Conservation (phyloP, 2,888 invertebrate species). For the Epistrophe grossulariae region DNA sequence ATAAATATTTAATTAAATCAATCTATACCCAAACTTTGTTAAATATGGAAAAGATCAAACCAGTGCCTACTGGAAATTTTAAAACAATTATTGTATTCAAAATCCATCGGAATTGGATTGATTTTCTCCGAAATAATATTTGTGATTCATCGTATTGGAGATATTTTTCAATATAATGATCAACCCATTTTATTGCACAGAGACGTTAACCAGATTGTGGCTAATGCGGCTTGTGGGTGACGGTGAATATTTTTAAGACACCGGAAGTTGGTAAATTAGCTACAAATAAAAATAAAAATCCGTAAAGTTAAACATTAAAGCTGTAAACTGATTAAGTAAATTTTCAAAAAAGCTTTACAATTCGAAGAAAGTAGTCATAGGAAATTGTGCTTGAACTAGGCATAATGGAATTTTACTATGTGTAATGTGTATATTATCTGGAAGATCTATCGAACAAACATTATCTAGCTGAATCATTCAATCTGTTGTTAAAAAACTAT, state of each 20-base stretch:
- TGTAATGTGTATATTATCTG: background rate
- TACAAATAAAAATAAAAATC: background rate
- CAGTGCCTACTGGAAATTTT: background rate
- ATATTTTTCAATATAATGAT: background rate
- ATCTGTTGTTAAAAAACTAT: background rate
- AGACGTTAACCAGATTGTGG: background rate
- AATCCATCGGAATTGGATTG: background rate
- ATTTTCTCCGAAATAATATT: constrained; percentile 4
- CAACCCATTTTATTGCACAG: constrained; percentile 6
- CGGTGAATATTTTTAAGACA: constrained; percentile 6
- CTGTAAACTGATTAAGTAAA: background rate
- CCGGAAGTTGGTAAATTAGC: constrained; percentile 1
- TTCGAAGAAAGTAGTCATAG: background rate
- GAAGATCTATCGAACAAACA: background rate
- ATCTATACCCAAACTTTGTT: background rate
- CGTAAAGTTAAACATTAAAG: too few species aligned
- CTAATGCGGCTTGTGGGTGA: background rate
- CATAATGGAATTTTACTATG: background rate
- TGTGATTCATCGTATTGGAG: constrained; percentile 27
- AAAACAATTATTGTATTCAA: background rate
- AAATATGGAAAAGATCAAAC: background rate
- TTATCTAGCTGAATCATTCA: background rate
- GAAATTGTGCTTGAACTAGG: background rate
- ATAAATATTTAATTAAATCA: constrained; percentile 7
- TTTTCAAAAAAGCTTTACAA: background rate